A percentile compares a stretch with the other conserved stretches of the same genome.
Conservation (phyloP, 2,113 vertebrate genomes). For the Ardeotis arabs region DNA sequence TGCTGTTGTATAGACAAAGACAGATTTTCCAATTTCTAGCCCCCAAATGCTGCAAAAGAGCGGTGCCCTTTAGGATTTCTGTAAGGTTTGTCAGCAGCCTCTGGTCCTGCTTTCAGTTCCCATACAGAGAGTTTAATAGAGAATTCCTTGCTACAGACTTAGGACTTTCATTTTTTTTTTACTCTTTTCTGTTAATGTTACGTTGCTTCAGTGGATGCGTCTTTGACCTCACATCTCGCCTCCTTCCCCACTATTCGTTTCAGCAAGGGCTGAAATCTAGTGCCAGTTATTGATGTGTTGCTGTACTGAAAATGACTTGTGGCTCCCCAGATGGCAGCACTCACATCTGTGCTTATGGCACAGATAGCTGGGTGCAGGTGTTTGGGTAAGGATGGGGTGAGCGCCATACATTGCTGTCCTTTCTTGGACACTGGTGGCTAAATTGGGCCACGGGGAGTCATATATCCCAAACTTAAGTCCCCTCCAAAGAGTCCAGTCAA, state of each 20-base stretch:
- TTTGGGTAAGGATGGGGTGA: neutral
- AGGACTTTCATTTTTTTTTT: neutral
- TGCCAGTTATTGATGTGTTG: neutral
- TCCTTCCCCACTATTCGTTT: neutral
- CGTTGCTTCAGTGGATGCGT: neutral
- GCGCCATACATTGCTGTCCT: neutral
- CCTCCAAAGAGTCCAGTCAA: neutral
- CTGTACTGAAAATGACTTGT: neutral
- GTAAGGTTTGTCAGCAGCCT: neutral
- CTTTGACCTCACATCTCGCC: neutral
- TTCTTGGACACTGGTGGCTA: neutral
- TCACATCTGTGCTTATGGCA: neutral
- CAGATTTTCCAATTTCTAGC: neutral
- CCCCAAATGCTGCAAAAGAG: neutral
- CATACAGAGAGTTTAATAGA: neutral
- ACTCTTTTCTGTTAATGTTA: neutral
- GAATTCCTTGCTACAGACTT: neutral
- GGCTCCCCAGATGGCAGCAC: neutral
- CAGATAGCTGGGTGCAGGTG: neutral
- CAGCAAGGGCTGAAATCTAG: neutral
- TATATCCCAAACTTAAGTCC: neutral
- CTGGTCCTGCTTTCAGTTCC: neutral
- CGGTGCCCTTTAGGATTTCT: neutral
- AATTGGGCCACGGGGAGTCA: neutral
- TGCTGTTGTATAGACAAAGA: neutral